Base-by-base conservation (phyloP, 2,888 invertebrate genomes). In the Megastigmus dorsalis region DNA sequence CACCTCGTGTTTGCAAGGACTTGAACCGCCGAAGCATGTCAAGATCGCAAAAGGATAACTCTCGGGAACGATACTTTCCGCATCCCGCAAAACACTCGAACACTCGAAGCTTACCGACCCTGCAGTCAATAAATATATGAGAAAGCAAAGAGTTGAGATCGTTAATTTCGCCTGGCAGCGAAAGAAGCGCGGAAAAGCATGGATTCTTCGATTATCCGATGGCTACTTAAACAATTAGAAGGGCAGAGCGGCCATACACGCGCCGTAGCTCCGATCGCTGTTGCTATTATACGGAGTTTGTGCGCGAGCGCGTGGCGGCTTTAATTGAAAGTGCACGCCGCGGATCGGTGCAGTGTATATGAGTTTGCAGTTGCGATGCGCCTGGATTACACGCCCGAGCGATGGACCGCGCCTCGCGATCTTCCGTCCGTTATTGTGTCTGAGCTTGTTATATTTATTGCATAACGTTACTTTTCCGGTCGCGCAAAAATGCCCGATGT, bases 251-350 rank as follows among this genome's bases (percentile, higher is more conserved):
- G n/a, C 10, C 4, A n/a, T n/a, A n/a, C n/a, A n/a, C n/a, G n/a
- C n/a, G n/a, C n/a, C n/a, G n/a, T 15, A 7, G 63, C 15, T 2
- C 1, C n/a, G 38, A 38, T 59, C 23, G 68, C 52, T 28, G 41
- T 69, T n/a, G n/a, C n/a, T 69, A 52, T 69, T 60, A n/a, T n/a
- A 69, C 55, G 10, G 30, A 20, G 30, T 20, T 50, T 45, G 60
- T 15, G 26, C 30, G 9, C 18, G 0, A 6, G 26, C 18, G 18
- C 3, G 52, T 20, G 1, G 45, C 26, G 15, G 20, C 48, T 52
- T 43, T 71, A 71, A 65, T 71, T 71, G 57, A 71, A 71, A 71
- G 57, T 28, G 48, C 62, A 70, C 60, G 59, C 68, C 41, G n/a
- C n/a, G n/a, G n/a, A n/a, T n/a, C n/a, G 57, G 13, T 55, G 33